These are phyloP conservation scores for Python bivittatus DNA, from an alignment of 2,113 vertebrate species.

Conservation along the genomic window DNA sequence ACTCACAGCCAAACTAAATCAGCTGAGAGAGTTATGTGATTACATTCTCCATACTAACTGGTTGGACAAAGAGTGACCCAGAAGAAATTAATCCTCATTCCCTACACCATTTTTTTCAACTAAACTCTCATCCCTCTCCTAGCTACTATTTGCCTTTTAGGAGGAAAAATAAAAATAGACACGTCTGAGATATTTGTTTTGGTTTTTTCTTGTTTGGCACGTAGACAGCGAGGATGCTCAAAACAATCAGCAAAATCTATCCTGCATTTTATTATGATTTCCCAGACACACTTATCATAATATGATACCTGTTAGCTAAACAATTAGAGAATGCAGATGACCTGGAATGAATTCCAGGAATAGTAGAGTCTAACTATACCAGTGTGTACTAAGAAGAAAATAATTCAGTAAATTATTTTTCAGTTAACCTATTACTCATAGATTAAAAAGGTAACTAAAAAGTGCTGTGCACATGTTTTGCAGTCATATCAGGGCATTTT, in stretches of 20 bases:
- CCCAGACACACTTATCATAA: neutral
- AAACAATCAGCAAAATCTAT: neutral
- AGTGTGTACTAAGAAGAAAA: neutral
- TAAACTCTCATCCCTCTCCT: neutral
- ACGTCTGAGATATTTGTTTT: no score
- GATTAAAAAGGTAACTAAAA: neutral
- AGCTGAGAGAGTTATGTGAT: neutral
- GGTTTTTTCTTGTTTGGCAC: neutral
- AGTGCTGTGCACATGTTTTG: neutral
- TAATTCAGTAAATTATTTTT: constrained; percentile 8
- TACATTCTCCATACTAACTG: neutral
- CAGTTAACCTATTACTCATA: constrained; percentile 13
- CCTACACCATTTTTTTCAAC: neutral
- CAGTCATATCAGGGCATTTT: neutral
- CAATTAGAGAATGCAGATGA: neutral
- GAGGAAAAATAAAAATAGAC: neutral
- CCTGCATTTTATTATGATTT: constrained; percentile 5
- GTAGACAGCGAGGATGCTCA: neutral
- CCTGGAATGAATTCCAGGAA: neutral
- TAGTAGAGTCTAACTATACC: neutral
- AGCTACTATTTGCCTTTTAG: neutral
- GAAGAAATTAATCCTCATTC: neutral
- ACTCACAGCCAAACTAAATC: neutral
- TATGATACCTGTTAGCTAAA: neutral
- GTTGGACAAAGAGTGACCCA: neutral